These are phyloP conservation scores for Percina caprodes DNA, from an alignment of 2,113 vertebrate genomes.

Conservation along the genomic window DNA sequence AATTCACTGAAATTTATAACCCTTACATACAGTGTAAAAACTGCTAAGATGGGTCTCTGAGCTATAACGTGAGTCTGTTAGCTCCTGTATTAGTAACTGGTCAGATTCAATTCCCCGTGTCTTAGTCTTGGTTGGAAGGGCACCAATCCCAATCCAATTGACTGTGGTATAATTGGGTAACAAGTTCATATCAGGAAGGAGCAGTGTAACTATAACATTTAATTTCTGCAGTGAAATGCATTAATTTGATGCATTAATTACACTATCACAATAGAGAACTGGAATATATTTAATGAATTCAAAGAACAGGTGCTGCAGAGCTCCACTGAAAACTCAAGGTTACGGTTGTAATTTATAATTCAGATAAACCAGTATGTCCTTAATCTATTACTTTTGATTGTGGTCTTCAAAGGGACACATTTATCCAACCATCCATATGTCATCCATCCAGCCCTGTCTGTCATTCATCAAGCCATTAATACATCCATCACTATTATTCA, in stretches of 20 bases:
- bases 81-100: slow-evolving; percentile 16
- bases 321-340: neutral
- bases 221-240: slow-evolving; percentile 14
- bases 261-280: slow-evolving; percentile 1
- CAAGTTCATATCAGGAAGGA: slow-evolving; percentile 24
- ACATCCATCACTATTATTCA: neutral
- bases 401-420: neutral
- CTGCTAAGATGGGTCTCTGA: neutral
- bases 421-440: neutral
- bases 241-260: slow-evolving; percentile 9
- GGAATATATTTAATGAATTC: slow-evolving; percentile 7
- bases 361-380: neutral
- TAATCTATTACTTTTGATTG: neutral
- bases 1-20: slow-evolving; percentile 10
- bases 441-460: neutral
- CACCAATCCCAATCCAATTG: slow-evolving; percentile 43
- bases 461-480: neutral
- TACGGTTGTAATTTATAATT: neutral
- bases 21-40: slow-evolving; percentile 1
- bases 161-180: slow-evolving; percentile 29
- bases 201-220: slow-evolving; percentile 19
- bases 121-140: slow-evolving; percentile 39
- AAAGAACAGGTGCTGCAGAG: neutral
- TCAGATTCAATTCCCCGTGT: slow-evolving; percentile 24
- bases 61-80: neutral